phyloP scores from a whole-genome alignment of 2,888 invertebrate genomes.

The Euphydryas editha region DNA sequence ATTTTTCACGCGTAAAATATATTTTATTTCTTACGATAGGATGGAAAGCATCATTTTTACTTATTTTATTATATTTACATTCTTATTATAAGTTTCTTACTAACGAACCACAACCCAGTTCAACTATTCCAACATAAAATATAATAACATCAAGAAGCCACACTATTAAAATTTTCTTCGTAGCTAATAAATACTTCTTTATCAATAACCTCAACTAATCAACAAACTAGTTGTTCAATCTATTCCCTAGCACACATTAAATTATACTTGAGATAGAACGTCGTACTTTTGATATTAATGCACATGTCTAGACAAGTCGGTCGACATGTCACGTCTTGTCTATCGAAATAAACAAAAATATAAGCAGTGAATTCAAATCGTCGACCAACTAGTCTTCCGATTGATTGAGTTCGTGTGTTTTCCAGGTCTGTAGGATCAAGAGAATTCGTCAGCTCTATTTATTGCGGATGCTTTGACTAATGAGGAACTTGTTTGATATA shows the following conservation, averaged over 20 bases:
- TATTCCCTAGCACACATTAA: background rate
- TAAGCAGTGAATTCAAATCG: background rate
- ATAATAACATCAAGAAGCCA: conserved; percentile 4
- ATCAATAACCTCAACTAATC: conserved; percentile 1
- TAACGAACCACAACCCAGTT: background rate
- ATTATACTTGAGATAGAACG: background rate
- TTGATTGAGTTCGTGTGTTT: background rate
- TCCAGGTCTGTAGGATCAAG: conserved; percentile 1
- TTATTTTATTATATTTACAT: no score
- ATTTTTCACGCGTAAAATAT: no score
- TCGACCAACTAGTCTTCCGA: background rate
- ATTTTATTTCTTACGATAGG: background rate
- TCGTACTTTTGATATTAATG: background rate
- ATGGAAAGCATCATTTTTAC: no score
- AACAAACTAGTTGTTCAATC: background rate
- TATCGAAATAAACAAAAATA: background rate
- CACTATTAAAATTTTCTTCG: conserved; percentile 3
- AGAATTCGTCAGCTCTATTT: conserved; percentile 10
- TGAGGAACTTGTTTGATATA: conserved; percentile 14
- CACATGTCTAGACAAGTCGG: background rate
- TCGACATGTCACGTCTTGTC: conserved; percentile 8
- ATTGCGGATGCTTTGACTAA: conserved; percentile 15
- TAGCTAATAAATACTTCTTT: background rate
- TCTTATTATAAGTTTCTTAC: background rate
- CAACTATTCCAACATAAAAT: background rate